Conservation (phyloP, 2,888 invertebrate species). For the Onchidella celtica region DNA sequence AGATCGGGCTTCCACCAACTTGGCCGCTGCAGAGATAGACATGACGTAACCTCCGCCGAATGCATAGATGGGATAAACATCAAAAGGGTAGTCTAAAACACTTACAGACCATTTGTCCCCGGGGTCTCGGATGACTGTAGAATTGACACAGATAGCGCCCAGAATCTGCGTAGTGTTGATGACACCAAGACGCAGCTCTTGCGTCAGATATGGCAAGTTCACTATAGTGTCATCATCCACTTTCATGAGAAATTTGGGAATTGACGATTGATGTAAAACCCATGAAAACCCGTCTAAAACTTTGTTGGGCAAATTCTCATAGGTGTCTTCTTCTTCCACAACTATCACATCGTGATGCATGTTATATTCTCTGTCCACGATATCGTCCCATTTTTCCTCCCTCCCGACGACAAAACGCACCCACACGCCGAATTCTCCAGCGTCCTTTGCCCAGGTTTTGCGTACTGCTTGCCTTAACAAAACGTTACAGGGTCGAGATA, state of each 20-base stretch:
- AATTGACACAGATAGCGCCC: constrained; percentile 56
- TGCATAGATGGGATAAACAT: constrained; percentile 56
- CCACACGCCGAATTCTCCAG: constrained; percentile 26
- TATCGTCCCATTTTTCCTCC: constrained; percentile 51
- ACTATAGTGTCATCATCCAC: constrained; percentile 61
- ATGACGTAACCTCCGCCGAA: constrained; percentile 61
- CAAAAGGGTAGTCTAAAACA: constrained; percentile 48
- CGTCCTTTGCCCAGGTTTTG: constrained; percentile 54
- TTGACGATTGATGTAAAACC: constrained; percentile 42
- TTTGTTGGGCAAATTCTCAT: constrained; percentile 57
- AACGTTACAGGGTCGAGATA: constrained; percentile 54
- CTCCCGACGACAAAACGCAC: constrained; percentile 55
- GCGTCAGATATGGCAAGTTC: constrained; percentile 55
- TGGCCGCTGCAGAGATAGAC: constrained; percentile 44
- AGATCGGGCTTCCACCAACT: constrained; percentile 33
- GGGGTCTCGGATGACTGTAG: constrained; percentile 55
- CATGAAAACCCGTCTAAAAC: constrained; percentile 55
- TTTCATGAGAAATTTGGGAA: constrained; percentile 57
- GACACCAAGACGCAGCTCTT: constrained; percentile 41
- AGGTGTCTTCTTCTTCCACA: constrained; percentile 55
- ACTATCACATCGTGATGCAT: constrained; percentile 57
- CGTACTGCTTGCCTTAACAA: constrained; percentile 56
- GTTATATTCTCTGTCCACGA: constrained; percentile 51
- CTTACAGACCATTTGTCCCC: constrained; percentile 59
- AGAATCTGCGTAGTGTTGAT: constrained; percentile 50